Evolutionary conservation across 2,113 vertebrate species (phyloP).

Genomic region (Hiodon alosoides): DNA sequence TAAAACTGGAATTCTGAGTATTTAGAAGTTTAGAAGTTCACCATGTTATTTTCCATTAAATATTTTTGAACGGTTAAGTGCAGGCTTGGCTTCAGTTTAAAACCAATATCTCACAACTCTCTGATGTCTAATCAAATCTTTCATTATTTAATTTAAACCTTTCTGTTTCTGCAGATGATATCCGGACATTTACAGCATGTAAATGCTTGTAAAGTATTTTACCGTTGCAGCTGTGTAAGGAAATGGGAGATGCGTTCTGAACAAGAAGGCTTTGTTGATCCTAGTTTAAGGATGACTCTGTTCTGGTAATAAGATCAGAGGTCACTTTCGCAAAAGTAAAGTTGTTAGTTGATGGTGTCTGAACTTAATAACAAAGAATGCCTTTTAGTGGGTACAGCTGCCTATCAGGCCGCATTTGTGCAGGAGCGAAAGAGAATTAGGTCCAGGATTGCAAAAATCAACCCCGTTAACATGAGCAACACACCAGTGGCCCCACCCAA

Average conservation of each 20-base stretch:
- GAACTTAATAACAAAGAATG: constrained; percentile 10
- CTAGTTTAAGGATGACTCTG: constrained; percentile 14
- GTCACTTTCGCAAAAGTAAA: constrained; percentile 13
- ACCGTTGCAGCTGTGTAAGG: constrained; percentile 13
- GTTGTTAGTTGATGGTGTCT: constrained; percentile 18
- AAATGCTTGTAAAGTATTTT: constrained; percentile 14
- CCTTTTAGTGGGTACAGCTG: constrained; percentile 18
- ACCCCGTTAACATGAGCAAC: background rate
- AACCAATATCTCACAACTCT: background rate
- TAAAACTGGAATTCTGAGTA: no score
- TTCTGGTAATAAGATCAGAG: constrained; percentile 33
- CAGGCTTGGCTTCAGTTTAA: background rate
- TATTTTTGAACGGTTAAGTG: background rate
- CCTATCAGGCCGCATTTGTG: constrained; percentile 8
- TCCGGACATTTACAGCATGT: background rate
- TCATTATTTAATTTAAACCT: no score
- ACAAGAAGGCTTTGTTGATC: constrained; percentile 23
- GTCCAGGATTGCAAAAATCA: constrained; percentile 7
- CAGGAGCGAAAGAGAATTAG: constrained; percentile 5
- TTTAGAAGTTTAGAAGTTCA: no score
- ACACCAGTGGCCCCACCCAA: background rate
- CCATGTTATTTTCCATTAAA: background rate
- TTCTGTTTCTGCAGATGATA: background rate
- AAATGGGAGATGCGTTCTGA: background rate
- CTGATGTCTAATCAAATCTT: background rate